A percentile compares a stretch with the other conserved stretches of the same genome.
Evolutionary conservation across 92 coral and sea anemone genomes (phyloP).

Genomic region (Zoanthus gigantus): DNA sequence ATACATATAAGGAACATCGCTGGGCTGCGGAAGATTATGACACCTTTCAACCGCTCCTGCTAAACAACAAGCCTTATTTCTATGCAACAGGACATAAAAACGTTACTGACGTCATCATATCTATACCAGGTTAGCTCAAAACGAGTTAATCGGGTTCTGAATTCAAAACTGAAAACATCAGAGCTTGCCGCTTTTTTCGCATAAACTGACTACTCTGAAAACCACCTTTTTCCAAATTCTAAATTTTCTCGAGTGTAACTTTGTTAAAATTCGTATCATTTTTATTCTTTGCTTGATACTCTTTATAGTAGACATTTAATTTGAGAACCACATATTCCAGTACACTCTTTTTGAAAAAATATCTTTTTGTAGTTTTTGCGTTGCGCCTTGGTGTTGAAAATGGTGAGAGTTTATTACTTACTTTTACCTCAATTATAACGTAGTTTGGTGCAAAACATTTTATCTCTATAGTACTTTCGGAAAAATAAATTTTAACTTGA

Average conservation of each 20-base stretch:
- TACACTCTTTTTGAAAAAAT: too few relatives aligned
- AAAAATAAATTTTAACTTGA: too few relatives aligned
- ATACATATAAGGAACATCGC: constrained; percentile 78
- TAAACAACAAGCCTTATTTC: constrained; percentile 62
- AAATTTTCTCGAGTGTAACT: background rate
- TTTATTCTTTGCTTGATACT: background rate
- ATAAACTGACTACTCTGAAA: background rate
- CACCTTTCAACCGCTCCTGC: constrained; percentile 66
- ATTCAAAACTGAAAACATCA: constrained; percentile 18
- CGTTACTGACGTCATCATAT: background rate
- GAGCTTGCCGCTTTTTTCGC: background rate
- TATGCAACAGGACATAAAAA: constrained; percentile 41
- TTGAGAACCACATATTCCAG: too few relatives aligned
- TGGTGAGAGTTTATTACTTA: too few relatives aligned
- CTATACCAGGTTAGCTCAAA: constrained; percentile 48
- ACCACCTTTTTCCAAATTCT: background rate
- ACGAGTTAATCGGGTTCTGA: constrained; percentile 46
- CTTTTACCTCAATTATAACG: too few relatives aligned
- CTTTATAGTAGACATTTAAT: too few relatives aligned
- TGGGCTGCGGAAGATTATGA: constrained; percentile 84
- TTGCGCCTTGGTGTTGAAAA: too few relatives aligned
- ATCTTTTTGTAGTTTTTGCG: too few relatives aligned
- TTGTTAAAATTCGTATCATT: background rate
- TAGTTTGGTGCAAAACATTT: too few relatives aligned
- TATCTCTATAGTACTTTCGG: too few relatives aligned